Conservation (phyloP, 2,113 vertebrate species). For the Epinephelus lanceolatus region DNA sequence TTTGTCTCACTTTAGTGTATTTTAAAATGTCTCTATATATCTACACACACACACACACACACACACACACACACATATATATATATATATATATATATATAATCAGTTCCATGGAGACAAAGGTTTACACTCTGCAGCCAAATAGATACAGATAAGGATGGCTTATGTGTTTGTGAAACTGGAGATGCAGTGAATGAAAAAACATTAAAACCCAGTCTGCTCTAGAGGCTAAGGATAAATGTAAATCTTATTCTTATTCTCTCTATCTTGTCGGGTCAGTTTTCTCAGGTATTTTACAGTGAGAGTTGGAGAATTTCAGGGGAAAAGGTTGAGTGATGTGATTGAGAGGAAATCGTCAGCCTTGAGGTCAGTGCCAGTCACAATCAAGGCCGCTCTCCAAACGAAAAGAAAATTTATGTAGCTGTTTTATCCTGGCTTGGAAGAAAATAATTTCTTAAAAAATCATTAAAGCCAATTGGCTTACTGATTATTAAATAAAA, state of each 20-base stretch:
- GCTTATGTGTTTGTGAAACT: not conserved
- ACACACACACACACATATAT: not conserved
- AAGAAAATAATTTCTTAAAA: not conserved
- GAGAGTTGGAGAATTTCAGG: not conserved
- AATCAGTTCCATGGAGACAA: not conserved
- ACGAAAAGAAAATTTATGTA: not conserved
- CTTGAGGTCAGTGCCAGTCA: not conserved
- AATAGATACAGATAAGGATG: not conserved
- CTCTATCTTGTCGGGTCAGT: not conserved
- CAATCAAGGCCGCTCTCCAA: not conserved
- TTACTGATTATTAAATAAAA: not conserved
- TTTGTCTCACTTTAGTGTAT: not conserved
- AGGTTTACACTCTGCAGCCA: not conserved
- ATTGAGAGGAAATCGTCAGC: conserved; percentile 8
- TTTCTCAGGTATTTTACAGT: not conserved
- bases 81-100: not conserved
- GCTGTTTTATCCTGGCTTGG: not conserved
- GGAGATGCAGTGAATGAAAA: not conserved
- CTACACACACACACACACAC: not conserved
- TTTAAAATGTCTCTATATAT: not conserved
- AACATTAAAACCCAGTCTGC: not conserved
- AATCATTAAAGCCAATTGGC: not conserved
- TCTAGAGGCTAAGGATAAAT: not conserved
- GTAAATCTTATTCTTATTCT: not conserved
- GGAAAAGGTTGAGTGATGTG: conserved; percentile 2